Percentiles rank a stretch among this genome's conserved stretches.
Conservation (phyloP, 2,797 vertebrate species). For the Vipera ursinii region DNA sequence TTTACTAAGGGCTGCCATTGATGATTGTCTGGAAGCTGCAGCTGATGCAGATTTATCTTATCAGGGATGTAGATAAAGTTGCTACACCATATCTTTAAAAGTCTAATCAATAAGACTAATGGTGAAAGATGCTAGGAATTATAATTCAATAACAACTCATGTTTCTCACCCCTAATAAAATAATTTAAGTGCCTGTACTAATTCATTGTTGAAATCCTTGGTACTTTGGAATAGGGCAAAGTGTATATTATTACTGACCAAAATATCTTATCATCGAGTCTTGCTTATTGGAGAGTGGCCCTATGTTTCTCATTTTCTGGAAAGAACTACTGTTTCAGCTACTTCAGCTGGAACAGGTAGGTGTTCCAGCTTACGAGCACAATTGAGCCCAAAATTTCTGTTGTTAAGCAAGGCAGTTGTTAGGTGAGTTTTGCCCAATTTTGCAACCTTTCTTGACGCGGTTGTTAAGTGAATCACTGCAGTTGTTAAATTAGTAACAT, state of each 20-base stretch:
- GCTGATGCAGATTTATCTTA: neutral
- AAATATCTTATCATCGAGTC: neutral
- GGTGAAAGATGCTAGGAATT: neutral
- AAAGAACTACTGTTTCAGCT: neutral
- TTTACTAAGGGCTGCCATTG: neutral
- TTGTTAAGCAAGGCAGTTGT: neutral
- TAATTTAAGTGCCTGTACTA: neutral
- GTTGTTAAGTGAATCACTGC: neutral
- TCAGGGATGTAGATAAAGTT: neutral
- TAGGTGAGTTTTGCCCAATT: neutral
- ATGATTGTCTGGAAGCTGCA: neutral
- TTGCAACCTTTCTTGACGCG: neutral
- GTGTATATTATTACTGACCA: neutral
- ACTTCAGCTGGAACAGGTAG: neutral
- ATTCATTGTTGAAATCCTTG: neutral
- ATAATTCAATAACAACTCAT: neutral
- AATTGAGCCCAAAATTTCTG: neutral
- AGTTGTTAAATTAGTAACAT: neutral
- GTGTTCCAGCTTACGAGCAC: neutral
- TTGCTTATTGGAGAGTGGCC: neutral
- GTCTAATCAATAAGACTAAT: neutral
- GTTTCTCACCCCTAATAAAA: neutral
- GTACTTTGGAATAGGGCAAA: neutral
- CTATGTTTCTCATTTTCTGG: neutral
- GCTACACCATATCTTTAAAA: neutral